Conservation (phyloP, 2,888 invertebrate genomes). For the Volucella zonaria region DNA sequence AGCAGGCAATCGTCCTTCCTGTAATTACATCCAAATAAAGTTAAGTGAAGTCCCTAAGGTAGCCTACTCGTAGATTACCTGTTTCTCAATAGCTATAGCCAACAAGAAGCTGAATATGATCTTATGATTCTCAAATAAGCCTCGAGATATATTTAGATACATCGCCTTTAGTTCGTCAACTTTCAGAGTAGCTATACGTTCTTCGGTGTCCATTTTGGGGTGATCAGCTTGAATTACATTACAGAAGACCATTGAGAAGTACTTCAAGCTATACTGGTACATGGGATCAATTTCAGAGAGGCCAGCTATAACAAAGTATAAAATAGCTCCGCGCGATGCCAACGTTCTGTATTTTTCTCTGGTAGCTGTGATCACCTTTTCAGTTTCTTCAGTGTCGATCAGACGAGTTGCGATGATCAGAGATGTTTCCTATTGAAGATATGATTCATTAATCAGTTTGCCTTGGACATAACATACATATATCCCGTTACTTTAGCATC, state of each 20-base stretch:
- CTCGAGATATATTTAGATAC: conserved; percentile 94
- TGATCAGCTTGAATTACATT: conserved; percentile 91
- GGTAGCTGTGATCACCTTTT: conserved; percentile 92
- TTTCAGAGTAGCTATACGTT: conserved; percentile 87
- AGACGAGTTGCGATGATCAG: conserved; percentile 94
- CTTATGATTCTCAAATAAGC: conserved; percentile 95
- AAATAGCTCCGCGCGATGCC: conserved; percentile 93
- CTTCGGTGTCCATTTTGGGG: conserved; percentile 86
- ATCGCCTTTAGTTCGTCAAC: conserved; percentile 91
- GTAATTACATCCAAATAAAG: background rate
- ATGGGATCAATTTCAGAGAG: conserved; percentile 96
- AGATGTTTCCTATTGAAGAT: conserved; percentile 89
- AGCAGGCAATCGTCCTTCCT: conserved; percentile 84
- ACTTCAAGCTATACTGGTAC: conserved; percentile 97
- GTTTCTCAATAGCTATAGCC: conserved; percentile 89
- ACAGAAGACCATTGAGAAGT: conserved; percentile 91
- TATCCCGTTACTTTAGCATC: conserved; percentile 79
- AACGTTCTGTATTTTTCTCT: conserved; percentile 93
- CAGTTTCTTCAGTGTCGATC: conserved; percentile 93
- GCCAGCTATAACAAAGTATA: conserved; percentile 95
- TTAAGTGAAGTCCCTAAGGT: background rate
- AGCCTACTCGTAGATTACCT: conserved; percentile 79
- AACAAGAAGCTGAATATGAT: conserved; percentile 93
- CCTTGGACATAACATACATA: background rate
- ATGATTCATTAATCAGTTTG: background rate